These are phyloP conservation scores for Gasterosteus aculeatus DNA, from an alignment of 2,113 vertebrate genomes.

Conservation along the genomic window DNA sequence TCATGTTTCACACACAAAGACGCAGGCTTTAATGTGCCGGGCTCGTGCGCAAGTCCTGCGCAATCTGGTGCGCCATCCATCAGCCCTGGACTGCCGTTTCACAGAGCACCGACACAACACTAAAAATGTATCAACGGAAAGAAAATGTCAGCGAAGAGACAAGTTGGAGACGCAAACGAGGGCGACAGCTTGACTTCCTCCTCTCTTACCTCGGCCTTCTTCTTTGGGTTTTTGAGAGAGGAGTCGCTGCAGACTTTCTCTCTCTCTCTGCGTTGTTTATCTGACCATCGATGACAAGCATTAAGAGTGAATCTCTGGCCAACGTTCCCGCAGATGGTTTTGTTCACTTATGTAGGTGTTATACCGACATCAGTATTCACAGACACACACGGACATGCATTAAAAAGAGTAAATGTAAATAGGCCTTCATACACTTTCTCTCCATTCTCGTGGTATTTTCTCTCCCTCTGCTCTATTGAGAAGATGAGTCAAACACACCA, in stretches of 20 bases:
- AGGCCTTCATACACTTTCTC: neutral
- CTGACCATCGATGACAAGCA: too few relatives aligned
- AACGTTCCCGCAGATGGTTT: too few relatives aligned
- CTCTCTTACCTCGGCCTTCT: constrained; percentile 33
- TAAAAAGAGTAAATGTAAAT: neutral
- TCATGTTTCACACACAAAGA: constrained; percentile 16
- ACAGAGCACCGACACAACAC: neutral
- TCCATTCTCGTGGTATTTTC: constrained; percentile 29
- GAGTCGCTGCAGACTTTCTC: constrained; percentile 36
- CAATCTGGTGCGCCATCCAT: constrained; percentile 26
- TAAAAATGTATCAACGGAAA: constrained; percentile 11
- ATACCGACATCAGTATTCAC: neutral
- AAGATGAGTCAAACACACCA: constrained; percentile 56
- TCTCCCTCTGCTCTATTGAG: constrained; percentile 46
- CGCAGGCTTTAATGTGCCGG: neutral
- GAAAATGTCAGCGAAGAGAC: constrained; percentile 44
- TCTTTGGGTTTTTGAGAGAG: constrained; percentile 31
- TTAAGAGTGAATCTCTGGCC: too few relatives aligned
- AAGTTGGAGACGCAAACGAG: constrained; percentile 8
- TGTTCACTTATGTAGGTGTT: too few relatives aligned
- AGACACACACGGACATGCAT: neutral
- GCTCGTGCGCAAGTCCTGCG: neutral
- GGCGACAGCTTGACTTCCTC: constrained; percentile 59
- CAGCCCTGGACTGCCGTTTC: constrained; percentile 18
- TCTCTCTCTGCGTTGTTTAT: neutral